Conservation (phyloP, 1,140 invertebrate species). For the Tetraneura akinire region DNA sequence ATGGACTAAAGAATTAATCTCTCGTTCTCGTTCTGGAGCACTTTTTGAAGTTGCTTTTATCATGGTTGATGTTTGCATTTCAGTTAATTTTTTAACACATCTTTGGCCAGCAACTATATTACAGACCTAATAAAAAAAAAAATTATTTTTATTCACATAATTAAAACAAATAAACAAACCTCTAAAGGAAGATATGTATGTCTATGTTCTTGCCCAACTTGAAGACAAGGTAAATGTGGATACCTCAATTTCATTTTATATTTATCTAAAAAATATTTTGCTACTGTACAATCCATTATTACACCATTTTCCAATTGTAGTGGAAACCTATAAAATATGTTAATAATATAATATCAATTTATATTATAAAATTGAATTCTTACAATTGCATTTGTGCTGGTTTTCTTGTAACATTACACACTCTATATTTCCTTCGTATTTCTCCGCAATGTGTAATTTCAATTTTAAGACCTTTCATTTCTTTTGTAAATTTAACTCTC, state of each 20-base stretch:
- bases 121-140: conserved; percentile 68
- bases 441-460: conserved; percentile 99
- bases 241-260: conserved; percentile 98
- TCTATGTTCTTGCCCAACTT: conserved; percentile 99
- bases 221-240: conserved; percentile 97
- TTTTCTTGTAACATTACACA: conserved; percentile 97
- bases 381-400: conserved; percentile 99
- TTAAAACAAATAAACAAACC: conserved; percentile 60
- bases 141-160: too few relatives aligned
- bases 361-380: conserved; percentile 59
- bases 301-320: conserved; percentile 98
- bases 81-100: conserved; percentile 99
- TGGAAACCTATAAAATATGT: conserved; percentile 79
- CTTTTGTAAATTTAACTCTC: conserved; percentile 99
- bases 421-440: conserved; percentile 97
- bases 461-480: conserved; percentile 99
- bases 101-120: conserved; percentile 98
- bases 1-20: conserved; percentile 96
- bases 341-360: conserved; percentile 45
- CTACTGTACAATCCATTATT: conserved; percentile 99
- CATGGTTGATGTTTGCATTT: conserved; percentile 99
- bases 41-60: conserved; percentile 97
- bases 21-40: conserved; percentile 96
- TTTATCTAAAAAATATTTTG: conserved; percentile 99
- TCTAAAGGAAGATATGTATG: conserved; percentile 99